Evolutionary conservation across 2,797 vertebrate species (phyloP), one percentile per base, ranked within the genome.

Genomic region (Moxostoma hubbsi): DNA sequence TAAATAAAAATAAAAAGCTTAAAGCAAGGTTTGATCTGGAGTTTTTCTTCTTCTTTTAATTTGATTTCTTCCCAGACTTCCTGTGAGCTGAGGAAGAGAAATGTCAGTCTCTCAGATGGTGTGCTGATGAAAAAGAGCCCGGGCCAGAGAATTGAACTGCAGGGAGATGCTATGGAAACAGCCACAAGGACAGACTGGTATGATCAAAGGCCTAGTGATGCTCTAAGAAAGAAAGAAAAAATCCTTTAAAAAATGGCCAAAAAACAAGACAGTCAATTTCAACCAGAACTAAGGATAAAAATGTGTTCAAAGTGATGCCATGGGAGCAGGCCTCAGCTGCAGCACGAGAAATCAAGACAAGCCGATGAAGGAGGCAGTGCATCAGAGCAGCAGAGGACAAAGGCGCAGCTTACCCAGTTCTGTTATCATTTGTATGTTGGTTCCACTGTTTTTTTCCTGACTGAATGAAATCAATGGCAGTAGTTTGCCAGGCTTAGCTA

Each of bases 401-500:
- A 94, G 86, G 88, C 87, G 87, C 87, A 81, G 95, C 97, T 98
- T 98, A 98, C 96, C 97, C 96, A 98, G 95, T 96, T 99, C 97
- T 90, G 97, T 99, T 97, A 99, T 98, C 95, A 98, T 99, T 96
- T 97, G 96, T 95, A 98, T 96, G 96, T 96, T 96, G 94, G 94
- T 96, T 93, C 97, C 97, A 97, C 94, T 95, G 94, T 97, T 97
- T 96, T 96, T 98, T 95, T 97, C 97, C 96, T 98, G 97, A 98
- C 95, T 97, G 95, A 97, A 94, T 95, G 96, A 95, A 96, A 99
- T 96, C 96, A 97, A 94, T 95, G 98, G 97, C 95, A 97, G 96
- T 93, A 96, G 93, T 97, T 98, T 99, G 97, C 96, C 97, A 94
- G 97, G 97, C 93, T 98, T 98, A 95, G 97, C 97, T 99, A 97